Percentiles rank a stretch among this genome's conserved stretches.
Conservation (phyloP, 1,140 invertebrate species). For the Colletes latitarsis region DNA sequence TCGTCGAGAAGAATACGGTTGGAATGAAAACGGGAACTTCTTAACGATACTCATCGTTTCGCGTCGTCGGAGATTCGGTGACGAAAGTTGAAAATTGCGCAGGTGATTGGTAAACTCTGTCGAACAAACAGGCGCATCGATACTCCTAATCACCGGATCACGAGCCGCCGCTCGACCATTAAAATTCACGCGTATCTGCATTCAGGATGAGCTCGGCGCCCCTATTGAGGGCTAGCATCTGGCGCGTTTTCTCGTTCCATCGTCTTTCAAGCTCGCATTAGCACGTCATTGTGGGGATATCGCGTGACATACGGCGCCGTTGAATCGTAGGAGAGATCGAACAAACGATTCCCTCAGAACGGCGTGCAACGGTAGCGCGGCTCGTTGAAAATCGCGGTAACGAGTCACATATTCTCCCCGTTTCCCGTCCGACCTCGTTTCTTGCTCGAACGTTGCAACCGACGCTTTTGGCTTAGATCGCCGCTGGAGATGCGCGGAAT, state of each 20-base stretch:
- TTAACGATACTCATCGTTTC: neutral
- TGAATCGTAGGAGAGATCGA: constrained; percentile 13
- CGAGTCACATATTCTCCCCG: constrained; percentile 19
- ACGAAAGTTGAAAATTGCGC: neutral
- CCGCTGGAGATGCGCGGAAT: neutral
- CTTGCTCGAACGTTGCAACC: constrained; percentile 3
- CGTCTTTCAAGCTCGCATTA: neutral
- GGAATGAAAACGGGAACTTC: no score
- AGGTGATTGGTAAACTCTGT: neutral
- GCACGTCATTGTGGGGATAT: constrained; percentile 2
- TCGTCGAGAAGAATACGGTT: no score
- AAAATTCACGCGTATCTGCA: constrained; percentile 17
- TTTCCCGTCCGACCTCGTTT: constrained; percentile 29
- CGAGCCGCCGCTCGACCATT: neutral
- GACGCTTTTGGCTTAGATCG: constrained; percentile 29
- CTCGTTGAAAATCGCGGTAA: constrained; percentile 47
- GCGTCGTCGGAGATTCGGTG: neutral
- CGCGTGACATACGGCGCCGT: neutral
- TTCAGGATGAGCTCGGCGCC: neutral
- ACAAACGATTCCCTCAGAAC: constrained; percentile 13
- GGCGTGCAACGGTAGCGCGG: constrained; percentile 29
- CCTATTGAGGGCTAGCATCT: neutral
- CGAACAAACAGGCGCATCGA: no score
- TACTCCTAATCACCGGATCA: no score
- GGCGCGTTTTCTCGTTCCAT: neutral